Evolutionary conservation across 2,113 vertebrate genomes (phyloP).

Genomic region (Mustelus asterias): DNA sequence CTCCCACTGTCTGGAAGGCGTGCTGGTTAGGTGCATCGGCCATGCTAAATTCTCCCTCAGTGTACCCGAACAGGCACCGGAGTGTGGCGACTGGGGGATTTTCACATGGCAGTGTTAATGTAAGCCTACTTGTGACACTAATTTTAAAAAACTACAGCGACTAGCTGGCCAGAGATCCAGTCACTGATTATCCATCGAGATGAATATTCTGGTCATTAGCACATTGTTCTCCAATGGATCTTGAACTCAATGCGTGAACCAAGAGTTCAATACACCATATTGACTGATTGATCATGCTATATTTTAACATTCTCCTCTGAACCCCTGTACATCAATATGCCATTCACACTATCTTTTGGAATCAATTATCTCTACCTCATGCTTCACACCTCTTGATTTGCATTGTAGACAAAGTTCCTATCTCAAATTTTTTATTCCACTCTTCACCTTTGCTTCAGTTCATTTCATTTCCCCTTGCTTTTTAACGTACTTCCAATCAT

Average conservation of each 20-base stretch:
- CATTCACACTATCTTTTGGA: neutral
- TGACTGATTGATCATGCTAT: neutral
- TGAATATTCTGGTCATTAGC: neutral
- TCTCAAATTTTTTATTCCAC: neutral
- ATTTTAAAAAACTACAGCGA: neutral
- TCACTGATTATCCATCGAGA: neutral
- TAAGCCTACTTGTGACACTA: too few relatives aligned
- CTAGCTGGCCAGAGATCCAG: neutral
- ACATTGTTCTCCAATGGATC: neutral
- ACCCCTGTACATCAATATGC: neutral
- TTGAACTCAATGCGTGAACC: neutral
- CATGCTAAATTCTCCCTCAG: too few relatives aligned
- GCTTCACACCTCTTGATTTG: neutral
- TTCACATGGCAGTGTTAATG: too few relatives aligned
- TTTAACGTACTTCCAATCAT: neutral
- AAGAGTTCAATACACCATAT: neutral
- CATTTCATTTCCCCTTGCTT: neutral
- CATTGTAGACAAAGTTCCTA: neutral
- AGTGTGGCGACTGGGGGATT: too few relatives aligned
- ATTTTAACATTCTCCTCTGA: neutral
- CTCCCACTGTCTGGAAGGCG: too few relatives aligned
- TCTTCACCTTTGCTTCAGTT: neutral
- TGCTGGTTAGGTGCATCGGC: too few relatives aligned
- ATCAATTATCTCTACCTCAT: neutral
- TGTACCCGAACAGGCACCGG: too few relatives aligned